Evolutionary conservation across 2,113 vertebrate genomes (phyloP).

Genomic region (Entosphenus tridentatus): DNA sequence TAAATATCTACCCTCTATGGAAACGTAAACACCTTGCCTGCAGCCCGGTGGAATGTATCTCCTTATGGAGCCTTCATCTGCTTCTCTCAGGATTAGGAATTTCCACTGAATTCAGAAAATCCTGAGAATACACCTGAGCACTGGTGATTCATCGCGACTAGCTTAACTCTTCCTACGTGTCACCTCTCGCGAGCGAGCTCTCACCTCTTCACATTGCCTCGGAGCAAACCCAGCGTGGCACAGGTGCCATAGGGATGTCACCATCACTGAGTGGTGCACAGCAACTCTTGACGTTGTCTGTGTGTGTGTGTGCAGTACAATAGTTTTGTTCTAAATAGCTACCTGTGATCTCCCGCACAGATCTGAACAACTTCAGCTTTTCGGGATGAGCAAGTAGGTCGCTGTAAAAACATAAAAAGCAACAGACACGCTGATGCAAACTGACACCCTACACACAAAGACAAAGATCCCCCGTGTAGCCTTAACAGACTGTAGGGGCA

Average conservation of each 20-base stretch:
- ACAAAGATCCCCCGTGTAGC: not conserved
- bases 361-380: constrained; percentile 38
- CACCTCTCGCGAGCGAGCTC: not conserved
- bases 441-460: not conserved
- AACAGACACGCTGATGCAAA: not conserved
- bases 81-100: too few species aligned
- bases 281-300: not conserved
- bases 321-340: constrained; percentile 11
- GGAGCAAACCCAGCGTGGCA: not conserved
- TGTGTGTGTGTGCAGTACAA: not conserved
- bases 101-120: too few species aligned
- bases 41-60: too few species aligned
- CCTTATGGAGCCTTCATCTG: too few species aligned
- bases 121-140: too few species aligned
- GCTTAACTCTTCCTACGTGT: not conserved
- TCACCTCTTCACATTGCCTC: not conserved
- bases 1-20: too few species aligned
- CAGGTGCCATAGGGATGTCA: not conserved
- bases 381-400: constrained; percentile 28
- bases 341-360: constrained; percentile 74
- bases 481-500: not conserved
- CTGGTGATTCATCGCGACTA: too few species aligned
- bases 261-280: not conserved
- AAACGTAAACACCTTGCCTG: too few species aligned
- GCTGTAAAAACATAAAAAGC: constrained; percentile 17